These are phyloP conservation scores for Cottus gobio DNA, from an alignment of 2,113 vertebrate species.

Conservation along the genomic window DNA sequence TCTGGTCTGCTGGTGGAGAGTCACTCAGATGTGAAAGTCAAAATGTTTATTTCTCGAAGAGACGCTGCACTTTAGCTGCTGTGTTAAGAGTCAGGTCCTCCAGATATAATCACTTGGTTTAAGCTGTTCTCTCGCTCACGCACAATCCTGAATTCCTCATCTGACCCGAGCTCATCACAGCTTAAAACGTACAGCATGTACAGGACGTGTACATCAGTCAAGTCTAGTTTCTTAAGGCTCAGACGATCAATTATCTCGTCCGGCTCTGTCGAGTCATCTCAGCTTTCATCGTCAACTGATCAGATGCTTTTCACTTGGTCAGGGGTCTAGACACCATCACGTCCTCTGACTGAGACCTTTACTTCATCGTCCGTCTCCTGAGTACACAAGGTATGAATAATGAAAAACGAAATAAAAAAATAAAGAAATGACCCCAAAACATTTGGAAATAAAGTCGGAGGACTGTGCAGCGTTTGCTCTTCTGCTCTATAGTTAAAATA, in stretches of 20 bases:
- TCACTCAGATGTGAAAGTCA: neutral
- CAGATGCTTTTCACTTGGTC: no score
- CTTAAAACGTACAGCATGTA: neutral
- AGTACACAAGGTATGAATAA: neutral
- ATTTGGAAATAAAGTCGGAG: neutral
- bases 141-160: neutral
- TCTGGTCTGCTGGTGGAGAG: neutral
- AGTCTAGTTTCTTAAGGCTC: neutral
- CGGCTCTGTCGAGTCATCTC: slow-evolving; percentile 25
- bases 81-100: neutral
- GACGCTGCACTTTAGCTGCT: neutral
- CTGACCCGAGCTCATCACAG: slow-evolving; percentile 10
- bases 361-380: neutral
- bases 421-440: neutral
- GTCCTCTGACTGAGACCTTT: neutral
- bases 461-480: neutral
- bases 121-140: neutral
- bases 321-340: neutral
- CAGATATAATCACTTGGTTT: slow-evolving; percentile 1
- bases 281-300: neutral
- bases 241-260: neutral
- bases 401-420: neutral
- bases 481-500: neutral
- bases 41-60: neutral
- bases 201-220: neutral